Evolutionary conservation across 1,140 invertebrate genomes (phyloP).

Genomic region (Bombus consobrinus): DNA sequence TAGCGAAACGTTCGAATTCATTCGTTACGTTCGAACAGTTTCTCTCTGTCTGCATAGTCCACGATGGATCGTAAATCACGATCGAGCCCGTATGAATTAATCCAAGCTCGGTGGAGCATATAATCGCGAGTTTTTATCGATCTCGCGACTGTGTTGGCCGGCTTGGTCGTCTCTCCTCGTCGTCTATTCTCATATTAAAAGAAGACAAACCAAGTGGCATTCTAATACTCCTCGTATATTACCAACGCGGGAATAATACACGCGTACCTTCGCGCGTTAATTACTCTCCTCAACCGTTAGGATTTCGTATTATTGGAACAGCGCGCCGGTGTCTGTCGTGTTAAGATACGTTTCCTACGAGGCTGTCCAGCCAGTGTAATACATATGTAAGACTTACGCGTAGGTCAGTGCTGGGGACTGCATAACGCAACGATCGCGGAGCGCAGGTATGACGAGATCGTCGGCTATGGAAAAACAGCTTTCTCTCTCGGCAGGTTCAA

Average conservation of each 20-base stretch:
- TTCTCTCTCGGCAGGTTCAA: conserved; percentile 80
- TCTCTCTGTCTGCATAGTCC: neutral
- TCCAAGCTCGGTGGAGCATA: conserved; percentile 40
- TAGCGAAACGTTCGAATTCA: neutral
- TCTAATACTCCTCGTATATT: neutral
- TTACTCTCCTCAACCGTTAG: neutral
- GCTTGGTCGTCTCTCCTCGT: no score
- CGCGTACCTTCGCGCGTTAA: conserved; percentile 5
- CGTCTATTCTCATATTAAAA: neutral
- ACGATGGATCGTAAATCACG: conserved; percentile 22
- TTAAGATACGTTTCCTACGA: conserved; percentile 50
- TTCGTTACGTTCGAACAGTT: conserved; percentile 13
- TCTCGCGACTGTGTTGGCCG: neutral
- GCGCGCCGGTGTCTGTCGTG: neutral
- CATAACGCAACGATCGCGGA: conserved; percentile 69
- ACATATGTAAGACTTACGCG: conserved; percentile 46
- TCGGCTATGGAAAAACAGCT: conserved; percentile 80
- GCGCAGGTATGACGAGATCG: conserved; percentile 73
- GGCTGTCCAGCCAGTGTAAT: conserved; percentile 33
- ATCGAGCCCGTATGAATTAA: conserved; percentile 41
- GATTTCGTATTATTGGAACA: conserved; percentile 33
- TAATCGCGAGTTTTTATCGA: conserved; percentile 35
- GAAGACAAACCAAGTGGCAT: neutral
- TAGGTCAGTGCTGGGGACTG: conserved; percentile 64
- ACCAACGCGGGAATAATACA: neutral